Conservation (phyloP, 2,888 invertebrate species). For the Diarsia dahlii region DNA sequence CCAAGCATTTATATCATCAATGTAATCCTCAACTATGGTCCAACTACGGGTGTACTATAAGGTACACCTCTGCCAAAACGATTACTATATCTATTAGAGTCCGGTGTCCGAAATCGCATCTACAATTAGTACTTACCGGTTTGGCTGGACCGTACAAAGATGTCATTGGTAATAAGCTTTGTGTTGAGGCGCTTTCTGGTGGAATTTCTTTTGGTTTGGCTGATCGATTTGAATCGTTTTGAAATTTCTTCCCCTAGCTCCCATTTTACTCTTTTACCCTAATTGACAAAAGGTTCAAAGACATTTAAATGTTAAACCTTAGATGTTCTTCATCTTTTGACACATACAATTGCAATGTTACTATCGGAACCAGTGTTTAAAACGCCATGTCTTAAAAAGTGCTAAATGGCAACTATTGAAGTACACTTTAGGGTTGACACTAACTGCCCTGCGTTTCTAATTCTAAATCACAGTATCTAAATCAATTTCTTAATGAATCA, state of each 20-base stretch:
- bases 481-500: too few relatives aligned
- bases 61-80: too few relatives aligned
- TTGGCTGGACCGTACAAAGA: not conserved
- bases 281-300: not conserved
- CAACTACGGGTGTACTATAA: too few relatives aligned
- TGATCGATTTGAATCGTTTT: constrained; percentile 17
- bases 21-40: too few relatives aligned
- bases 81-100: too few relatives aligned
- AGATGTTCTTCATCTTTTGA: not conserved
- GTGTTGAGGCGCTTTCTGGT: constrained; percentile 52
- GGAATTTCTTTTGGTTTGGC: constrained; percentile 10
- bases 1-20: too few relatives aligned
- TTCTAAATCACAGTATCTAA: not conserved
- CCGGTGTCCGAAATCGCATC: not conserved
- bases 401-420: too few relatives aligned
- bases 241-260: constrained; percentile 6
- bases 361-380: not conserved
- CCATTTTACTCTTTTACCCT: not conserved
- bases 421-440: not conserved
- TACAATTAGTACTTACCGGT: not conserved
- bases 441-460: not conserved
- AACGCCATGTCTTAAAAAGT: not conserved
- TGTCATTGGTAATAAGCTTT: constrained; percentile 6
- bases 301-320: not conserved
- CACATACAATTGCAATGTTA: not conserved